These are phyloP conservation scores for Eupithecia subumbrata DNA, from an alignment of 2,888 invertebrate species.

Conservation along the genomic window DNA sequence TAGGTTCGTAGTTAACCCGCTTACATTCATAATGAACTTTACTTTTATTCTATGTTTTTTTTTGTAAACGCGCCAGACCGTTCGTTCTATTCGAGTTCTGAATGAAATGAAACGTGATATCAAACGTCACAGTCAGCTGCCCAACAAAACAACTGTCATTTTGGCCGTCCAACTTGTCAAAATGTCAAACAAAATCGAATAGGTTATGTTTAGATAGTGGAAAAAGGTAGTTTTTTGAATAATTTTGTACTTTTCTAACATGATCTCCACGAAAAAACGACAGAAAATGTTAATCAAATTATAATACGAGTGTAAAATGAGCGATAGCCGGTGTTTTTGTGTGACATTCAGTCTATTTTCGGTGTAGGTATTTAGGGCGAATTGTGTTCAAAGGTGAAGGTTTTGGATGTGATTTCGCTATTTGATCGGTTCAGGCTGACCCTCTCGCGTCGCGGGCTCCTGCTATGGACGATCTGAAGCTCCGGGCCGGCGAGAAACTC, in stretches of 20 bases:
- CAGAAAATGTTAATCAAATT: constrained; percentile 36
- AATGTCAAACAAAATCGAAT: constrained; percentile 52
- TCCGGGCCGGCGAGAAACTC: constrained; percentile 77
- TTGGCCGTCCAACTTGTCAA: constrained; percentile 40
- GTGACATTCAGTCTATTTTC: constrained; percentile 75
- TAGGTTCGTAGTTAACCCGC: too few relatives aligned
- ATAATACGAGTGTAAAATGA: constrained; percentile 46
- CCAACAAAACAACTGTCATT: constrained; percentile 41
- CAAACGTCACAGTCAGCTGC: constrained; percentile 42
- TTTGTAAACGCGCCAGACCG: too few relatives aligned
- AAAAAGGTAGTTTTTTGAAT: constrained; percentile 53
- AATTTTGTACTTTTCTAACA: constrained; percentile 44
- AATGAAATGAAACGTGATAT: constrained; percentile 20
- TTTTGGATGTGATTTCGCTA: constrained; percentile 68
- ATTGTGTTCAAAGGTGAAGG: constrained; percentile 81
- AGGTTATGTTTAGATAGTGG: constrained; percentile 70
- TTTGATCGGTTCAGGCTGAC: constrained; percentile 61
- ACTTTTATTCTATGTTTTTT: too few relatives aligned
- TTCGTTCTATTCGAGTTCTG: not conserved
- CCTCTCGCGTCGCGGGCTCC: constrained; percentile 57
- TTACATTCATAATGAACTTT: too few relatives aligned
- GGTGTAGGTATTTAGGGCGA: constrained; percentile 71
- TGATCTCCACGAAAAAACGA: constrained; percentile 39
- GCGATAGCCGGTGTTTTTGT: constrained; percentile 45
- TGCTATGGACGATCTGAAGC: constrained; percentile 78